Conservation (phyloP, 2,113 vertebrate species). For the Colaptes auratus region DNA sequence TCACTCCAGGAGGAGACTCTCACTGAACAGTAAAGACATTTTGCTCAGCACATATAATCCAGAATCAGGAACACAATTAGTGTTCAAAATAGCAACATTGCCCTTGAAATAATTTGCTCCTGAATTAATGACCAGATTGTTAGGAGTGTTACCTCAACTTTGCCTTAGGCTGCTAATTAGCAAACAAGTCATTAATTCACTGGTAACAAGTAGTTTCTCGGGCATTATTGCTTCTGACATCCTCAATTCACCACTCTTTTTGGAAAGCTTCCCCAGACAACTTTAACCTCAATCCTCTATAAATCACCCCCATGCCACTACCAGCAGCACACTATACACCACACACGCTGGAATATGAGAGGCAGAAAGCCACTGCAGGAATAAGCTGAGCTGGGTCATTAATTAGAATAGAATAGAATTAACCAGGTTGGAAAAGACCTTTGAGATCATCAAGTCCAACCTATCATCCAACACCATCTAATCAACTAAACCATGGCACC, state of each 20-base stretch:
- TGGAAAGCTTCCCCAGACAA: conserved; percentile 31
- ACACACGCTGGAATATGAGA: neutral
- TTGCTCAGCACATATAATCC: neutral
- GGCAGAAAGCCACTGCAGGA: neutral
- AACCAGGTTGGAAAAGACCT: too few species aligned
- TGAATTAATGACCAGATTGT: conserved; percentile 69
- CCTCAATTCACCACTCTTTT: conserved; percentile 45
- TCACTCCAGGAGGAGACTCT: neutral
- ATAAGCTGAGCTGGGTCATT: neutral
- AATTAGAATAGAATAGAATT: neutral
- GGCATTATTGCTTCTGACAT: conserved; percentile 56
- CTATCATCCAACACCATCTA: too few species aligned
- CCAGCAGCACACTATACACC: neutral
- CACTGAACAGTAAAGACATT: neutral
- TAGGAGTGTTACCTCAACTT: conserved; percentile 47
- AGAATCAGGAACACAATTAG: conserved; percentile 48
- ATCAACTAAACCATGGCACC: too few species aligned
- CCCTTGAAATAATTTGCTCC: conserved; percentile 60
- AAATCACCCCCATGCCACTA: neutral
- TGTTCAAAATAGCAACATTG: conserved; percentile 61
- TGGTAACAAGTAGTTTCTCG: conserved; percentile 66
- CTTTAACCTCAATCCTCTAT: conserved; percentile 1
- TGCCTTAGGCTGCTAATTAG: conserved; percentile 68
- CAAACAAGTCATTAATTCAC: conserved; percentile 71
- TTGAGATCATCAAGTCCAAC: too few species aligned